Conservation (phyloP, 2,113 vertebrate genomes). For the Tetrao urogallus region DNA sequence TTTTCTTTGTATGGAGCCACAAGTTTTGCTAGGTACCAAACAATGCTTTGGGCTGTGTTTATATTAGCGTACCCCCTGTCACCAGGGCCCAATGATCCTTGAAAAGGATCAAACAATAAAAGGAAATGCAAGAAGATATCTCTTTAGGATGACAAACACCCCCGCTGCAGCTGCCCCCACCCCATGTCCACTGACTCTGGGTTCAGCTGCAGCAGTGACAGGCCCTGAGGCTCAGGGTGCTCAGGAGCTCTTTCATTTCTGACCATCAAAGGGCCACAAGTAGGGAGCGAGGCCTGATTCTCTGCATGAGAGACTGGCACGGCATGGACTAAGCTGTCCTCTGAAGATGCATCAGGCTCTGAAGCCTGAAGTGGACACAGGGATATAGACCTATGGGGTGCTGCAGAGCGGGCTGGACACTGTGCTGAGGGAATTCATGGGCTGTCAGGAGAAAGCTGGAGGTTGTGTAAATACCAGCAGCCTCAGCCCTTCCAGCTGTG, state of each 20-base stretch:
- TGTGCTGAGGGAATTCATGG: neutral
- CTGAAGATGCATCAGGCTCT: neutral
- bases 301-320: fast-evolving
- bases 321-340: neutral
- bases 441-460: neutral
- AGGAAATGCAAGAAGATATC: neutral
- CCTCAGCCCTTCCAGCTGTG: slow-evolving; percentile 24
- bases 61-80: neutral
- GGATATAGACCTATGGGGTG: fast-evolving
- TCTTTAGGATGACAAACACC: neutral
- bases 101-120: neutral
- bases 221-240: neutral
- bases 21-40: neutral
- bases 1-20: neutral
- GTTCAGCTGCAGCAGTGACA: neutral
- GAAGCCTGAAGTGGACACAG: neutral
- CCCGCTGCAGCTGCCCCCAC: fast-evolving
- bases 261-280: neutral
- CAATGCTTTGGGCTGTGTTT: neutral
- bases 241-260: neutral
- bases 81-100: neutral
- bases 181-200: neutral
- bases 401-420: neutral
- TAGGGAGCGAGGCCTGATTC: fast-evolving
- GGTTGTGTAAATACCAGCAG: neutral